A percentile compares a stretch with the other conserved stretches of the same genome.
Evolutionary conservation across 2,113 vertebrate species (phyloP).

Genomic region (Corynorhinus townsendii): DNA sequence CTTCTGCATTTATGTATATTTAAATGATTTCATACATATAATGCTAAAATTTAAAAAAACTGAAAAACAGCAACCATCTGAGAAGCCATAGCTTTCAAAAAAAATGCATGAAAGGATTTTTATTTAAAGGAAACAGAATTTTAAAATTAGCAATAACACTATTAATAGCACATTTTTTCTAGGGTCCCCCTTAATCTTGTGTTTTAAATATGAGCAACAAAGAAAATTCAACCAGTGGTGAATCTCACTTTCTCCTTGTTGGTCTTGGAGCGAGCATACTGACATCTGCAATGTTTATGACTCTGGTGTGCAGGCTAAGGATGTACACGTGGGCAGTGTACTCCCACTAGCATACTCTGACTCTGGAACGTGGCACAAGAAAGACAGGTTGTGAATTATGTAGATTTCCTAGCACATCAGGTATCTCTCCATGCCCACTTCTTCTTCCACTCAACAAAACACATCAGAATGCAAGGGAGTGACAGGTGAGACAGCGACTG

Average conservation of each 20-base stretch:
- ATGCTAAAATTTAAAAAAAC: neutral
- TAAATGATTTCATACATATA: neutral
- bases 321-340: neutral
- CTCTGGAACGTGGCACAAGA: accelerated
- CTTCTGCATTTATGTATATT: neutral
- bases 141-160: neutral
- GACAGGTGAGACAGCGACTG: neutral
- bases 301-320: neutral
- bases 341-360: neutral
- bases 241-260: neutral
- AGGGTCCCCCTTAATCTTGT: neutral
- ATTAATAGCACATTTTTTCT: neutral
- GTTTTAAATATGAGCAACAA: neutral
- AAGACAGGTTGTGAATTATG: neutral
- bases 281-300: accelerated
- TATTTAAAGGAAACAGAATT: neutral
- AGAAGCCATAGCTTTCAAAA: constrained; percentile 16
- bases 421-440: neutral
- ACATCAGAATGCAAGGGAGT: neutral
- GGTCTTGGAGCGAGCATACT: neutral
- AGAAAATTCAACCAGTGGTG: neutral
- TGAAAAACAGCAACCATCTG: neutral
- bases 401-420: neutral
- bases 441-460: neutral
- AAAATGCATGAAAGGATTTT: neutral